phyloP scores from a whole-genome alignment of 2,888 invertebrate species.

The Chesias legatella region DNA sequence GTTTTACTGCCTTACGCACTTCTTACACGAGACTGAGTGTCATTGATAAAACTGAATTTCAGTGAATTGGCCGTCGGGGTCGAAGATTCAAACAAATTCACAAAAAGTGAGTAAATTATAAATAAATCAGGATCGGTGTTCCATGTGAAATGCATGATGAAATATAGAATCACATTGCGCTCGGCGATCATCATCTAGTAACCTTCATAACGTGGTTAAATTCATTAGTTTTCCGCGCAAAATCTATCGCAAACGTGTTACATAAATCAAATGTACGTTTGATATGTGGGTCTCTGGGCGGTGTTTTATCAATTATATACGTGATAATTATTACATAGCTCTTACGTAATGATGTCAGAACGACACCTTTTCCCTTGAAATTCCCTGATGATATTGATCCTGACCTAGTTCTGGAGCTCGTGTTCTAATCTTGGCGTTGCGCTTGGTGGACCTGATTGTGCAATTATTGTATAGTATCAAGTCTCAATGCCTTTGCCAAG shows the following conservation, averaged over 20 bases:
- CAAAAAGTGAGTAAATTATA: slow-evolving; percentile 36
- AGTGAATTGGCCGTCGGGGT: slow-evolving; percentile 31
- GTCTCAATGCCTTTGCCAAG: slow-evolving; percentile 2
- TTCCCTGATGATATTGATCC: slow-evolving; percentile 71
- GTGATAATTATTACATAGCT: slow-evolving; percentile 26
- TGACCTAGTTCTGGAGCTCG: slow-evolving; percentile 48
- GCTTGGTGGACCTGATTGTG: not conserved
- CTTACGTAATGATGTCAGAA: slow-evolving; percentile 73
- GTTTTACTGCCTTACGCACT: slow-evolving; percentile 5
- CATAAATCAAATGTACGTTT: slow-evolving; percentile 4
- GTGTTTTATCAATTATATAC: not conserved
- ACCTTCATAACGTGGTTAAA: slow-evolving; percentile 8
- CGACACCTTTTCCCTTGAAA: slow-evolving; percentile 61
- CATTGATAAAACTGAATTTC: slow-evolving; percentile 33
- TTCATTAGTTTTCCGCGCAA: slow-evolving; percentile 1
- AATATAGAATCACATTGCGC: slow-evolving; percentile 6
- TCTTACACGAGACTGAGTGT: slow-evolving; percentile 9
- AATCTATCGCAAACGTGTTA: slow-evolving; percentile 8
- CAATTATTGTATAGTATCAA: not conserved
- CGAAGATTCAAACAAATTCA: slow-evolving; percentile 17
- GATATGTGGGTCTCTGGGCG: not conserved
- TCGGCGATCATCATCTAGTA: slow-evolving; percentile 15
- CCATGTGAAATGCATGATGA: slow-evolving; percentile 3
- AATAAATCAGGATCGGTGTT: not conserved
- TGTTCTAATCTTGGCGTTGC: slow-evolving; percentile 9